A percentile compares a stretch with the other conserved stretches of the same genome.
Evolutionary conservation across 2,797 vertebrate genomes (phyloP).

Genomic region (Trematomus bernacchii): DNA sequence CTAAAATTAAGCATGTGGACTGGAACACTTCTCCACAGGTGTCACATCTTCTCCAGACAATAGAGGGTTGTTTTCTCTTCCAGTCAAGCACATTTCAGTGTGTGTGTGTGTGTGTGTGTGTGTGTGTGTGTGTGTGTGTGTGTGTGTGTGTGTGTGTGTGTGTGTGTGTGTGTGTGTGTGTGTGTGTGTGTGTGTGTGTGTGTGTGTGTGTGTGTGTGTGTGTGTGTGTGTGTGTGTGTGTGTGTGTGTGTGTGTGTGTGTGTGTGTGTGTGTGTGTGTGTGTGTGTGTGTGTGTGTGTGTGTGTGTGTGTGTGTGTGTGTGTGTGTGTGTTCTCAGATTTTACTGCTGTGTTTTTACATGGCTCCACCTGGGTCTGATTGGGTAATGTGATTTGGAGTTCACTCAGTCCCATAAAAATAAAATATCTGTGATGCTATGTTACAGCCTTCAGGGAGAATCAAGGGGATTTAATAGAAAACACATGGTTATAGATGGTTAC

Average conservation of each 20-base stretch:
- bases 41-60: constrained; percentile 51
- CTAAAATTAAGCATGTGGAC: constrained; percentile 30
- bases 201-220: constrained; percentile 3
- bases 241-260: constrained; percentile 3
- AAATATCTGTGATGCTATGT: constrained; percentile 71
- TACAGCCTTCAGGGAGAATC: constrained; percentile 64
- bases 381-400: constrained; percentile 75
- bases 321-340: constrained; percentile 33
- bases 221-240: background rate
- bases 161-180: background rate
- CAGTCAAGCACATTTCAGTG: constrained; percentile 40
- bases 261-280: background rate
- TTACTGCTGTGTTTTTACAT: constrained; percentile 64
- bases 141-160: constrained; percentile 1
- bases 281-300: constrained; percentile 1
- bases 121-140: constrained; percentile 1
- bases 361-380: constrained; percentile 75
- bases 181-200: constrained; percentile 1
- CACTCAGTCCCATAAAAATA: constrained; percentile 78
- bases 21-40: constrained; percentile 48
- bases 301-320: background rate
- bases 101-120: background rate
- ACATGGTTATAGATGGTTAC: constrained; percentile 73
- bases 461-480: constrained; percentile 75
- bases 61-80: constrained; percentile 55